Base-by-base conservation (phyloP, 37 sponge, comb jelly and placozoan species). In the Oscarella lobularis region DNA sequence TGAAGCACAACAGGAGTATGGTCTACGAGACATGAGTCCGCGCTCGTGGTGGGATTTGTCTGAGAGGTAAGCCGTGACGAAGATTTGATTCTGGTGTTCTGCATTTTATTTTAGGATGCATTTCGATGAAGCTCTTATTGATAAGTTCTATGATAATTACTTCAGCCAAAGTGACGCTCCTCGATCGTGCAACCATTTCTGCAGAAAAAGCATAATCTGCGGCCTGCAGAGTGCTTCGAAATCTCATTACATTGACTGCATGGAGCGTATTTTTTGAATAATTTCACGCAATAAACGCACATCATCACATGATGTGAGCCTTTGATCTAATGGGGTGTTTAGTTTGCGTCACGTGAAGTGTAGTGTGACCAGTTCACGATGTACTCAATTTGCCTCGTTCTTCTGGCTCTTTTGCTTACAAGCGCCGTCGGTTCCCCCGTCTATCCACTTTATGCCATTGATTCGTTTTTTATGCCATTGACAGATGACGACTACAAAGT, bases 1-100 rank as follows among this genome's bases (percentile, higher is more conserved):
- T 79, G 75, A 76, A 0, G 81, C 90, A 9, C 27, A 30, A 20
- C 70, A 77, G 1, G 73, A 79, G 38, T 90, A 90, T 75, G 55
- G 66, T 3, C 35, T 90, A 73, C 30, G 54, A 0, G 90, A 90
- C 76, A 76, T 90, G 37, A 76, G 81, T 1, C 79, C 87, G 35
- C 38, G 38, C 6, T 83, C 87, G 5, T 90, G 84, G 82, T 73
- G 68, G 0, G 66, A 30, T 29, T 83, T 90, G 32, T 74, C 67
- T 5, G 73, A 72, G 35, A 35, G 3, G 3, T 29, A 2, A 72
- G 3, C 29, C 34, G 1, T 72, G 2, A 2, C 36, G 4, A 39
- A 30, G 31, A 3, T 36, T 38, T 74, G 41, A 39, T 38, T n/a
- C n/a, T n/a, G n/a, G n/a, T n/a, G n/a, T n/a, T n/a, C n/a, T n/a